These are phyloP conservation scores for Leucania comma DNA, from an alignment of 2,888 invertebrate species.

Conservation along the genomic window DNA sequence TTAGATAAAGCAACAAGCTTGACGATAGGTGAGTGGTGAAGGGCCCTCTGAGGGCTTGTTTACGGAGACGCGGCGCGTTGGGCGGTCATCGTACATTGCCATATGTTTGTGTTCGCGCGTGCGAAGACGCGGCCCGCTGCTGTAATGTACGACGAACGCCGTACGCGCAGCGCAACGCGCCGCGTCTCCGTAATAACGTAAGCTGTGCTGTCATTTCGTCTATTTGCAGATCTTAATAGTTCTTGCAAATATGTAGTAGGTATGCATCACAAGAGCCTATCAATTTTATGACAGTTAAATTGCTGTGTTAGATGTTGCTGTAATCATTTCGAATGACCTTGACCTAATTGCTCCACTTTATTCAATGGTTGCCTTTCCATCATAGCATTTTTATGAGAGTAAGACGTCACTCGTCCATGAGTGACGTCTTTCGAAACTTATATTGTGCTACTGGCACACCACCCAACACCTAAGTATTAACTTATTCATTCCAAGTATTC, in stretches of 20 bases:
- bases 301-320: too few species aligned
- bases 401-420: background rate
- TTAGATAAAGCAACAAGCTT: too few species aligned
- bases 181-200: too few species aligned
- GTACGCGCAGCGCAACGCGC: too few species aligned
- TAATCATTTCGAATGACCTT: background rate
- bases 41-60: too few species aligned
- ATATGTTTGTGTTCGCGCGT: too few species aligned
- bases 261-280: background rate
- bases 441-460: background rate
- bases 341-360: background rate
- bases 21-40: too few species aligned
- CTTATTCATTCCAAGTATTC: slow-evolving; percentile 49
- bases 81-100: too few species aligned
- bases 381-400: background rate
- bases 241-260: too few species aligned
- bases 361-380: background rate
- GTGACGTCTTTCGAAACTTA: background rate
- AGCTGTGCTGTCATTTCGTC: background rate
- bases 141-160: too few species aligned
- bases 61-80: too few species aligned
- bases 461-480: slow-evolving; percentile 29
- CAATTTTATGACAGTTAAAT: background rate
- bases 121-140: too few species aligned
- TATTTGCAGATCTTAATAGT: background rate